These are phyloP conservation scores for Trichoplusia ni DNA, from an alignment of 1,140 invertebrate genomes.

Conservation along the genomic window DNA sequence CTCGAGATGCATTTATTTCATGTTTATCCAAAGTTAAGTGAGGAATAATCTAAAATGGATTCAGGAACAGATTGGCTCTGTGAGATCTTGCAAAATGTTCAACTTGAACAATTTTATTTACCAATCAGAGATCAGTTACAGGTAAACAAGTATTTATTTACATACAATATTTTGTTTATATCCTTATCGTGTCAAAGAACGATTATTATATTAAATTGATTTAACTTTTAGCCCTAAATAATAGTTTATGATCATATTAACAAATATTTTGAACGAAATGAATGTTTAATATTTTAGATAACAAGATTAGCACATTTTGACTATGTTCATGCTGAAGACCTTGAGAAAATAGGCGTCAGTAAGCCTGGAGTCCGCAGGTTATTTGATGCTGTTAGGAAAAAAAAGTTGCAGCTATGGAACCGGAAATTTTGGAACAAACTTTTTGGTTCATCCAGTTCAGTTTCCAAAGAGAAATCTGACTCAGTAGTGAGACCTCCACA, in stretches of 20 bases:
- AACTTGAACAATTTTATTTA: conserved; percentile 95
- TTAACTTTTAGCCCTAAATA: too few relatives aligned
- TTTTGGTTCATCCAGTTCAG: conserved; percentile 83
- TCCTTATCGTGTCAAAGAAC: background rate
- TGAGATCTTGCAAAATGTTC: conserved; percentile 93
- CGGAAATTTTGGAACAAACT: conserved; percentile 93
- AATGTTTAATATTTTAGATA: conserved; percentile 82
- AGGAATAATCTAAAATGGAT: conserved; percentile 66
- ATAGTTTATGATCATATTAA: too few relatives aligned
- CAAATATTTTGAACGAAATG: too few relatives aligned
- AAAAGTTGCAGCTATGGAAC: conserved; percentile 90
- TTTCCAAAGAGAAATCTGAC: conserved; percentile 67
- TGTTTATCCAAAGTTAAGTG: conserved; percentile 21
- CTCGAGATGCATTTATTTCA: conserved; percentile 58
- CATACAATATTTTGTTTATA: conserved; percentile 11
- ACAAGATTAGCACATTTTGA: conserved; percentile 96
- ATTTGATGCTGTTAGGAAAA: conserved; percentile 95
- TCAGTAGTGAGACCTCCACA: conserved; percentile 50
- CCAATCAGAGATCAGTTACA: conserved; percentile 96
- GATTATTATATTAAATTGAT: too few relatives aligned
- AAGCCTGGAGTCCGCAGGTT: conserved; percentile 94
- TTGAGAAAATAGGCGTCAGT: conserved; percentile 96
- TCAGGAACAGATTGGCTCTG: conserved; percentile 90
- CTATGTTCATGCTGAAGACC: conserved; percentile 95
- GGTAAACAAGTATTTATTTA: conserved; percentile 57